Base-by-base conservation (phyloP, 30 jellyfish, hydroid and myxozoan genomes). In the Aurelia aurita complex sp. Pacific region DNA sequence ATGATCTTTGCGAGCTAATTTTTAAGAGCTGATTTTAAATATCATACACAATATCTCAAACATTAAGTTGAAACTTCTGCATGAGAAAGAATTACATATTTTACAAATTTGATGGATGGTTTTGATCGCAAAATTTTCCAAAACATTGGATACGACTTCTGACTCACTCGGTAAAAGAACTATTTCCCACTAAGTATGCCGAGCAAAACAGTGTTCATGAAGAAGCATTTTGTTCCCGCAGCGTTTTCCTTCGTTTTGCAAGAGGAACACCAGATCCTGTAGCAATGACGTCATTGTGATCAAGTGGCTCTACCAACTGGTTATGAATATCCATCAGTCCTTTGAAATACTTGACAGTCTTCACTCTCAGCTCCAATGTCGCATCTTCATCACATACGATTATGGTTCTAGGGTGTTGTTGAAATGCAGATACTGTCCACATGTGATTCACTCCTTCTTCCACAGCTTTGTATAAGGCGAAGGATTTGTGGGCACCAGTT, bases 341-440 rank as follows among this genome's bases (percentile, higher is more conserved):
- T 78, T 94, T 89, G 97, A 94, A 94, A 67, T 94, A 94, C 63
- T 94, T 94, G 35, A 94, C 98, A 53, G 98, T 94, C 78, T 94
- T 94, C 10, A 94, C 98, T 53, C 84, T 76, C n/a, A 94, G 94
- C 67, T 94, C 98, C 64, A 88, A 80, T 3, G 98, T 94, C 4
- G 98, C 98, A 70, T 89, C 97, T 73, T 94, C 98, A 66, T 94
- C 98, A 66, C 98, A 88, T 17, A 94, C 88, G 43, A 94, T 57
- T 2, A 94, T 73, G 46, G 98, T 94, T 55, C 95, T 72, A 12
- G 98, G 91, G 79, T 94, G 98, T 75, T 88, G 97, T 79, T 94
- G 98, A 66, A 94, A 94, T 19, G 98, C 98, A 38, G 98, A 94
- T 8, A 94, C 98, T 29, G 98, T 94, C 98, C 98, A 94, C 98